Conservation (phyloP, 2,113 vertebrate species). For the Oryzias melastigma region DNA sequence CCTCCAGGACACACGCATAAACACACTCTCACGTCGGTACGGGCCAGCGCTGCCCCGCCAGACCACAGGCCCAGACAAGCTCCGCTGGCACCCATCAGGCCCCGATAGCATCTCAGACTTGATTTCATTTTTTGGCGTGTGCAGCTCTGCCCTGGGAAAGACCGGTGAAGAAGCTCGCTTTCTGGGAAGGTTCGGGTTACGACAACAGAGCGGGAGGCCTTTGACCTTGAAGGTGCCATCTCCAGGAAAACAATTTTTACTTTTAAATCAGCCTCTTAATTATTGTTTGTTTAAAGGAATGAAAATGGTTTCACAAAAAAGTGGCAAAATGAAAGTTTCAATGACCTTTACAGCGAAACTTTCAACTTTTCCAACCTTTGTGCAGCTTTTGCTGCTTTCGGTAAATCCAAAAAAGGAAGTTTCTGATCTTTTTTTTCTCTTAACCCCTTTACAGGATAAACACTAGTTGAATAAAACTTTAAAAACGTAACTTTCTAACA, state of each 20-base stretch:
- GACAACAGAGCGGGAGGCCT: constrained; percentile 39
- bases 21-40: constrained; percentile 46
- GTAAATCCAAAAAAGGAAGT: no score
- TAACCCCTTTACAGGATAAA: no score
- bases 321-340: background rate
- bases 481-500: no score
- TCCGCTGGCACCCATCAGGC: constrained; percentile 74
- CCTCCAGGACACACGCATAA: constrained; percentile 77
- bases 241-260: constrained; percentile 35
- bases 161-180: constrained; percentile 48
- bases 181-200: constrained; percentile 57
- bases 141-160: constrained; percentile 55
- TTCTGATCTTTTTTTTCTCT: constrained; percentile 9
- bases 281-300: no score
- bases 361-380: background rate
- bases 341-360: background rate
- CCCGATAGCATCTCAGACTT: constrained; percentile 77
- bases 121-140: constrained; percentile 73
- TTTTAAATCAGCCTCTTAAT: no score
- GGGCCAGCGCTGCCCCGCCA: constrained; percentile 70
- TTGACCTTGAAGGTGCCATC: constrained; percentile 60
- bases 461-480: no score
- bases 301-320: no score
- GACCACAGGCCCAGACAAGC: constrained; percentile 77
- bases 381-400: no score